A percentile compares a stretch with the other conserved stretches of the same genome.
Conservation (phyloP, 2,797 vertebrate genomes). For the Gobio occitaniae region DNA sequence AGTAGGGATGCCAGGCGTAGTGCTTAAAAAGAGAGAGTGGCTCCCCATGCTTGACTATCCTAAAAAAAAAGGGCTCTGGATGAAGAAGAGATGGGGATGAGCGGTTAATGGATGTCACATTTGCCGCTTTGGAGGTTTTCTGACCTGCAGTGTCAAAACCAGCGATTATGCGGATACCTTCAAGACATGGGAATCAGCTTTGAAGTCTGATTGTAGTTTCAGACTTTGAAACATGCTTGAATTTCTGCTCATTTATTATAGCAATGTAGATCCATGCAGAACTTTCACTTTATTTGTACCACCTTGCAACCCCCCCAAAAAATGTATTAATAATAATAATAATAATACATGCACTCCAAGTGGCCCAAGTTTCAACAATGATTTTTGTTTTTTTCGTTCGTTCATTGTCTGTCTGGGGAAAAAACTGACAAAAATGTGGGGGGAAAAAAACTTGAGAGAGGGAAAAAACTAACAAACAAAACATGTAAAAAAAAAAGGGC, state of each 20-base stretch:
- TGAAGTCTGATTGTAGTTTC: background rate
- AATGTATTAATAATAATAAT: no score
- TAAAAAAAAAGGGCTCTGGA: slow-evolving; percentile 41
- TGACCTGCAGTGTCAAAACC: slow-evolving; percentile 25
- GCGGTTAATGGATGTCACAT: slow-evolving; percentile 36
- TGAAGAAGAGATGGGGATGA: slow-evolving; percentile 39
- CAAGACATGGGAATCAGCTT: background rate
- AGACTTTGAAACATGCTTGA: background rate
- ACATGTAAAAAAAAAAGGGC: no score
- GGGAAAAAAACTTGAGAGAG: no score
- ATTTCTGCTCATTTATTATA: background rate
- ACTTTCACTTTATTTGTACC: background rate
- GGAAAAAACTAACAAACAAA: no score
- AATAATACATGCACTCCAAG: no score
- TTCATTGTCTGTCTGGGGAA: no score
- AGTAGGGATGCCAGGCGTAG: slow-evolving; percentile 48
- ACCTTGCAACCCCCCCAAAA: background rate
- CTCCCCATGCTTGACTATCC: slow-evolving; percentile 40
- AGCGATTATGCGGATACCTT: background rate
- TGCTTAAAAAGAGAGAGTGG: slow-evolving; percentile 49
- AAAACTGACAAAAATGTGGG: no score
- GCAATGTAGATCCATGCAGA: background rate
- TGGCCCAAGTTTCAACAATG: no score
- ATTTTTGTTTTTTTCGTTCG: no score
- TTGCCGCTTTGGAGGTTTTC: slow-evolving; percentile 19